Evolutionary conservation across 2,888 invertebrate genomes (phyloP).

Genomic region (Apamea sordens): DNA sequence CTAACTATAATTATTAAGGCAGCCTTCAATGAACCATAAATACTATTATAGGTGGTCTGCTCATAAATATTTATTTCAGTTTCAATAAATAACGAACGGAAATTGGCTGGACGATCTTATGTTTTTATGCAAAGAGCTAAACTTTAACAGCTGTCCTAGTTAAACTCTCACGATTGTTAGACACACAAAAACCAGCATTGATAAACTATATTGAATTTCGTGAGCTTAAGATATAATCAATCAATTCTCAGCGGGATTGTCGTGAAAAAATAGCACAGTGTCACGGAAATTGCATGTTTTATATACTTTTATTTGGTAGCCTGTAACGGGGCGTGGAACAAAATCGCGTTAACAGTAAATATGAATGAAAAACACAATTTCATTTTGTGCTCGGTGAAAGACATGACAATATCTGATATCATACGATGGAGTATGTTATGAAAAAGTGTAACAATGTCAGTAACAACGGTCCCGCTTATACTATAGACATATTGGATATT

Average conservation of each 20-base stretch:
- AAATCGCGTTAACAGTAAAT: constrained; percentile 63
- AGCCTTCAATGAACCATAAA: background rate
- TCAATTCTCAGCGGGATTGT: constrained; percentile 51
- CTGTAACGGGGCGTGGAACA: constrained; percentile 58
- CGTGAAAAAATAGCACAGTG: constrained; percentile 50
- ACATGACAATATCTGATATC: constrained; percentile 53
- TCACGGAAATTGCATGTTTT: constrained; percentile 53
- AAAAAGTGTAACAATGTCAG: constrained; percentile 56
- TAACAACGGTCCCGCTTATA: constrained; percentile 25
- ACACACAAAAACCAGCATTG: constrained; percentile 43
- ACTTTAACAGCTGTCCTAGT: constrained; percentile 38
- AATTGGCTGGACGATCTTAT: constrained; percentile 1
- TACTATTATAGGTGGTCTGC: background rate
- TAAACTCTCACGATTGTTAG: constrained; percentile 42
- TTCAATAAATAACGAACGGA: constrained; percentile 9
- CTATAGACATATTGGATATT: constrained; percentile 44
- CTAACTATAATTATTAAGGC: background rate
- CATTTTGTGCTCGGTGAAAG: constrained; percentile 48
- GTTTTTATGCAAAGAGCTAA: constrained; percentile 28
- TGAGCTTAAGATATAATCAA: constrained; percentile 55
- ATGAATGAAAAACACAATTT: constrained; percentile 63
- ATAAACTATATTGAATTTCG: constrained; percentile 53
- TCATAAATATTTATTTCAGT: background rate
- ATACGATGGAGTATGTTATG: constrained; percentile 52
- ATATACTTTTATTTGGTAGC: constrained; percentile 33